Conservation (phyloP, 2,113 vertebrate genomes). For the Elachura formosa region DNA sequence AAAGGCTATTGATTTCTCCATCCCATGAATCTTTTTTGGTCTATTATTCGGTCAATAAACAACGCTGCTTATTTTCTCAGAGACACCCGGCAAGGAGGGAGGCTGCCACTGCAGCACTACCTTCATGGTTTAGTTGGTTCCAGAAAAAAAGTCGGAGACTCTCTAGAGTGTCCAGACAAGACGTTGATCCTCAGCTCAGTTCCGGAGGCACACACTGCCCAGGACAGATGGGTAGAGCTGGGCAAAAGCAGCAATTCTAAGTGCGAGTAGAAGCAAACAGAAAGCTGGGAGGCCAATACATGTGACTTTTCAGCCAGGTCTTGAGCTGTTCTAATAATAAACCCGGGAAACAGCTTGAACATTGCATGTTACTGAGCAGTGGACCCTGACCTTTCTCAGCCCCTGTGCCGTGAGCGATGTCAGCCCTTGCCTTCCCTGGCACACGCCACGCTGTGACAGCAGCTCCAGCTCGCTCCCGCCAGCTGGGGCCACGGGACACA, state of each 20-base stretch:
- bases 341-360: background rate
- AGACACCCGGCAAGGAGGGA: background rate
- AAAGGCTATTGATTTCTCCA: background rate
- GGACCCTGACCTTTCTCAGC: background rate
- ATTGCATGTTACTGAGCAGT: background rate
- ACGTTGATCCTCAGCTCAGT: background rate
- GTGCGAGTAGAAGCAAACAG: fast-evolving
- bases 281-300: background rate
- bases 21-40: fast-evolving
- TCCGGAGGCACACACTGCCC: background rate
- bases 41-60: background rate
- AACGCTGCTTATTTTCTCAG: background rate
- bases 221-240: background rate
- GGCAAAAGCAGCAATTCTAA: background rate
- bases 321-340: background rate
- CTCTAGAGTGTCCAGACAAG: background rate
- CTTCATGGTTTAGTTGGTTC: background rate
- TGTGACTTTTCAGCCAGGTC: background rate
- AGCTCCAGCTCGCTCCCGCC: fast-evolving
- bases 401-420: fast-evolving
- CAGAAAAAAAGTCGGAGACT: background rate
- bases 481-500: background rate
- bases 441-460: background rate
- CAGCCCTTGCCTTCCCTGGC: background rate
- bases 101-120: background rate